Evolutionary conservation across 1,140 invertebrate genomes (phyloP).

Genomic region (Hesperophylax magnus): DNA sequence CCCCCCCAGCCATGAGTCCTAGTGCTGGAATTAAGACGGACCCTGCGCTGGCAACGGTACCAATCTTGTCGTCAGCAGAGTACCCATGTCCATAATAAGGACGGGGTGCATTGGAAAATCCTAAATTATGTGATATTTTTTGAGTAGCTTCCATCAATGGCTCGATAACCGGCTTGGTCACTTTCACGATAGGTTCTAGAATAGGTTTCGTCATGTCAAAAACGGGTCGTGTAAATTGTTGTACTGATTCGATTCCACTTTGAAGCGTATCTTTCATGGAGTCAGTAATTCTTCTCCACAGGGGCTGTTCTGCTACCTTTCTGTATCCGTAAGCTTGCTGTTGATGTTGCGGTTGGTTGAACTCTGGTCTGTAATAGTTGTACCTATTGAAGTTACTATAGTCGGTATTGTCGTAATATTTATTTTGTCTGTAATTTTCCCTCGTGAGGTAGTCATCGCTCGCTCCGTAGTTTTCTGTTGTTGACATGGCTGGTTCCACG

Average conservation of each 20-base stretch:
- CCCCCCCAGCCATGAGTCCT: conserved; percentile 83
- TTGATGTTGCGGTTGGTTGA: not conserved
- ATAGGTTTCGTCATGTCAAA: conserved; percentile 68
- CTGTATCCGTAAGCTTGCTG: conserved; percentile 65
- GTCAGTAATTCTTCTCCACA: conserved; percentile 81
- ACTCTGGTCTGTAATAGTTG: conserved; percentile 67
- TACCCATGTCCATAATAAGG: conserved; percentile 61
- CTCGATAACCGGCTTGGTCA: conserved; percentile 79
- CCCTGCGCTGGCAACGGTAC: conserved; percentile 70
- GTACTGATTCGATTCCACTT: conserved; percentile 78
- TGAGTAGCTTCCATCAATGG: conserved; percentile 83
- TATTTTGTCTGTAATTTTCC: conserved; percentile 67
- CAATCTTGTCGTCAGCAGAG: conserved; percentile 81
- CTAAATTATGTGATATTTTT: conserved; percentile 83
- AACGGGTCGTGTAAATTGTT: conserved; percentile 72
- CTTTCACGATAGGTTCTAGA: conserved; percentile 78
- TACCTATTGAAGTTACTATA: conserved; percentile 68
- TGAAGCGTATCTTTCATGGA: conserved; percentile 80
- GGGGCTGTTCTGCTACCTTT: conserved; percentile 72
- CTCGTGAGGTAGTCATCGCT: conserved; percentile 70
- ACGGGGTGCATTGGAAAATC: conserved; percentile 69
- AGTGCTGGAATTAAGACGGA: conserved; percentile 79
- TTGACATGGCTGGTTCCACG: conserved; percentile 61
- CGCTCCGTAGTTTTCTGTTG: conserved; percentile 67
- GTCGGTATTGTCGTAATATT: conserved; percentile 69